Conservation (phyloP, 1,140 invertebrate species). For the Cheumatopsyche charites region DNA sequence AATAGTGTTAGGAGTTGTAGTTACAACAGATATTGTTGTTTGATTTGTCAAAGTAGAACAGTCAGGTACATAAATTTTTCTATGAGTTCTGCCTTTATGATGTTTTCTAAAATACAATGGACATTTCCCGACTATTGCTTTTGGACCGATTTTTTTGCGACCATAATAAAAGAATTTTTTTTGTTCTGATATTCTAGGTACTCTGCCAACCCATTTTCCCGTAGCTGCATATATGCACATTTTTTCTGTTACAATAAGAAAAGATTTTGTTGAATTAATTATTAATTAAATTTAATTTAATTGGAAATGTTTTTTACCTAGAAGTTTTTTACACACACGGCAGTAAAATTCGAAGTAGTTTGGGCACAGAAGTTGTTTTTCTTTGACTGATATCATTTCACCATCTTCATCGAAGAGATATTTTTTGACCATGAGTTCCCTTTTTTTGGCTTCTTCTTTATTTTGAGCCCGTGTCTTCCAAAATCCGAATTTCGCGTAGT, state of each 20-base stretch:
- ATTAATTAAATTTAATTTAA: no score
- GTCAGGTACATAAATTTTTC: constrained; percentile 33
- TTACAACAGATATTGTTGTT: neutral
- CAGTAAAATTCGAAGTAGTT: constrained; percentile 7
- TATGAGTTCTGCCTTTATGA: constrained; percentile 15
- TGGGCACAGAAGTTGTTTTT: constrained; percentile 17
- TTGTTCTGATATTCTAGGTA: neutral
- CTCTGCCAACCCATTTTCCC: constrained; percentile 10
- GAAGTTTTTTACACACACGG: neutral
- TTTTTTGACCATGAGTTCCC: constrained; percentile 24
- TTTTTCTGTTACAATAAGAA: constrained; percentile 27
- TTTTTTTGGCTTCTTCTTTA: neutral
- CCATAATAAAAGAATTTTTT: constrained; percentile 38
- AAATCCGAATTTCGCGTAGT: constrained; percentile 22
- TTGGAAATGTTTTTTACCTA: no score
- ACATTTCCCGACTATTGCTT: constrained; percentile 36
- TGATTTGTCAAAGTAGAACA: neutral
- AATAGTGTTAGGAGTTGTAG: no score
- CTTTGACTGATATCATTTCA: constrained; percentile 3
- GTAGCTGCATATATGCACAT: constrained; percentile 30
- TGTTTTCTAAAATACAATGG: constrained; percentile 6
- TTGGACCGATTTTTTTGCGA: constrained; percentile 1
- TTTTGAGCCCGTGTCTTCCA: neutral
- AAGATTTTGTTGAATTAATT: no score
- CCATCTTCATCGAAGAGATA: constrained; percentile 22